Evolutionary conservation across 1,140 invertebrate genomes (phyloP).

Genomic region (Aphelenchoides avenae): DNA sequence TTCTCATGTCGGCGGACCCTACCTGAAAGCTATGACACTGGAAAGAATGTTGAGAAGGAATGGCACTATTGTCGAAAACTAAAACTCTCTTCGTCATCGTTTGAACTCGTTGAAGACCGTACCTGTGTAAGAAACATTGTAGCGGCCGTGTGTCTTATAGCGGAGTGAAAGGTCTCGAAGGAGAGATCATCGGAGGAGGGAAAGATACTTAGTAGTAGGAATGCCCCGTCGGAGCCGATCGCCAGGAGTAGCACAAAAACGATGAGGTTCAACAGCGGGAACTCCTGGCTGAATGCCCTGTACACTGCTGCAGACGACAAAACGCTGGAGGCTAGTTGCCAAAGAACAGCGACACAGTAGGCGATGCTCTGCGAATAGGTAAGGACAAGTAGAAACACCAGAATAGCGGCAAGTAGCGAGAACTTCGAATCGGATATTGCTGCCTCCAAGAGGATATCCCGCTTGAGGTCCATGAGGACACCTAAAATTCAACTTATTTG

Average conservation of each 20-base stretch:
- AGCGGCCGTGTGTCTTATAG: slow-evolving; percentile 37
- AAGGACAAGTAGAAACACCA: slow-evolving; percentile 24
- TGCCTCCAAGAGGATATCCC: slow-evolving; percentile 38
- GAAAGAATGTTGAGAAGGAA: slow-evolving; percentile 56
- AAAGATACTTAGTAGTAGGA: slow-evolving; percentile 46
- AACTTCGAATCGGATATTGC: slow-evolving; percentile 37
- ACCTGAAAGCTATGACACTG: slow-evolving; percentile 55
- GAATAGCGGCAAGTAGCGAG: slow-evolving; percentile 35
- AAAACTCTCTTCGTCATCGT: neutral
- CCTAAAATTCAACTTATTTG: slow-evolving; percentile 23
- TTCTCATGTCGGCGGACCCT: neutral
- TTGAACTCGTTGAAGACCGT: slow-evolving; percentile 41
- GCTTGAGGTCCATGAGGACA: slow-evolving; percentile 35
- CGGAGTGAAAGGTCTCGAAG: slow-evolving; percentile 26
- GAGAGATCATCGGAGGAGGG: slow-evolving; percentile 36
- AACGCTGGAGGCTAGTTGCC: slow-evolving; percentile 28
- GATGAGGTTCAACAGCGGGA: slow-evolving; percentile 56
- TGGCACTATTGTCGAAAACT: slow-evolving; percentile 46
- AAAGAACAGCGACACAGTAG: slow-evolving; percentile 36
- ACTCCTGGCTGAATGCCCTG: slow-evolving; percentile 45
- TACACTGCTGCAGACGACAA: slow-evolving; percentile 21
- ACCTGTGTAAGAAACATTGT: slow-evolving; percentile 59
- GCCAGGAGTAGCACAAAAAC: slow-evolving; percentile 55
- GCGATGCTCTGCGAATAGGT: slow-evolving; percentile 23
- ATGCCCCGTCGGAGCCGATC: slow-evolving; percentile 56